These are phyloP conservation scores for Herpetotheres cachinnans DNA, from an alignment of 2,113 vertebrate genomes.

Conservation along the genomic window DNA sequence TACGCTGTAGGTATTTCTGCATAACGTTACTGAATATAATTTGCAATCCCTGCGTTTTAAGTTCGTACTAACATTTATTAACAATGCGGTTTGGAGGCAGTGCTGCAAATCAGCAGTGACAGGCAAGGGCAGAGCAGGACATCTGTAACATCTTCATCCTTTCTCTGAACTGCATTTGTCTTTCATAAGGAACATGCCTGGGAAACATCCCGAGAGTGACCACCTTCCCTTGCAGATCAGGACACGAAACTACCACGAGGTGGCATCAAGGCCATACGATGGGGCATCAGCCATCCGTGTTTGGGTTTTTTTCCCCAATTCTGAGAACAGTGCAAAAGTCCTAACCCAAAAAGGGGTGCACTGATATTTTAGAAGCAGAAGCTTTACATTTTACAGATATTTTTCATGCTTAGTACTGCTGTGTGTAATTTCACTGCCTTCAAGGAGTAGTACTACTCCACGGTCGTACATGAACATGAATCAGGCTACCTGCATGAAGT, in stretches of 20 bases:
- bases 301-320: background rate
- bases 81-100: background rate
- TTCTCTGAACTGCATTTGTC: background rate
- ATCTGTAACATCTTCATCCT: background rate
- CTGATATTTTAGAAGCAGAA: background rate
- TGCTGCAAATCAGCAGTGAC: background rate
- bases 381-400: background rate
- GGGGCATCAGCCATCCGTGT: background rate
- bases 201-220: background rate
- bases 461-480: rapidly evolving
- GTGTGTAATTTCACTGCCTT: background rate
- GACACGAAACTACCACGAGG: conserved; percentile 15
- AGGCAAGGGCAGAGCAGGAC: background rate
- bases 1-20: background rate
- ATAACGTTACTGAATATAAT: background rate
- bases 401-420: background rate
- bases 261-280: conserved; percentile 20
- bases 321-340: background rate
- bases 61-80: background rate
- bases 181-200: background rate
- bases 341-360: background rate
- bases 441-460: background rate
- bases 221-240: background rate
- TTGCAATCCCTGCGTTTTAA: background rate
- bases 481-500: background rate